These are phyloP conservation scores for Leuciscus waleckii DNA, from an alignment of 2,797 vertebrate species.

Conservation along the genomic window DNA sequence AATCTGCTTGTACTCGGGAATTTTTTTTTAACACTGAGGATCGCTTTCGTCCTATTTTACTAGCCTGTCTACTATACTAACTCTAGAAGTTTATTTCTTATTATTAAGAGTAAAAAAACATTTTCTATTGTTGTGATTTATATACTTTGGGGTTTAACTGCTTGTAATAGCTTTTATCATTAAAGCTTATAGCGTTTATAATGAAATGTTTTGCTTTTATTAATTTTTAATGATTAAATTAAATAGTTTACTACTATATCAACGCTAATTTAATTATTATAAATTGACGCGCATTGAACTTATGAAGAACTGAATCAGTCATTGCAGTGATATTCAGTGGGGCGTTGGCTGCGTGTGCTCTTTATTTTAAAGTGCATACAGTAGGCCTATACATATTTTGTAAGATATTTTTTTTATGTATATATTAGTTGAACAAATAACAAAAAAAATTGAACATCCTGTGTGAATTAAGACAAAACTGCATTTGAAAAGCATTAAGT, in stretches of 20 bases:
- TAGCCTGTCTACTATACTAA: neutral
- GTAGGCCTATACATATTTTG: neutral
- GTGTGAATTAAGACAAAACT: neutral
- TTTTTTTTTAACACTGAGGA: neutral
- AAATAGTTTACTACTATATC: neutral
- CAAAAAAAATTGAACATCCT: too few relatives aligned
- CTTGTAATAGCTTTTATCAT: too few relatives aligned
- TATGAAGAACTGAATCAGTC: neutral
- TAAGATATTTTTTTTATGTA: neutral
- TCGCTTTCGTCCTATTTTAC: neutral
- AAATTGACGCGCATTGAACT: neutral
- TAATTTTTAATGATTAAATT: neutral
- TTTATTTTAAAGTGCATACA: constrained; percentile 5
- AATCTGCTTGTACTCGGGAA: constrained; percentile 3
- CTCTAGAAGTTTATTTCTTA: neutral
- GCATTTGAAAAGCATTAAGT: neutral
- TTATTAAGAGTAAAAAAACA: neutral
- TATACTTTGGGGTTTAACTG: neutral
- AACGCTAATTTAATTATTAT: neutral
- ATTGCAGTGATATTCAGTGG: neutral
- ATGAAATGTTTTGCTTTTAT: neutral
- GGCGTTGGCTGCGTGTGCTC: neutral
- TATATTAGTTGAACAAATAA: neutral
- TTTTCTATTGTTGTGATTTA: neutral
- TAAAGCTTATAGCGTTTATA: too few relatives aligned